Evolutionary conservation across 2,113 vertebrate genomes (phyloP).

Genomic region (Psephotus haematonotus): DNA sequence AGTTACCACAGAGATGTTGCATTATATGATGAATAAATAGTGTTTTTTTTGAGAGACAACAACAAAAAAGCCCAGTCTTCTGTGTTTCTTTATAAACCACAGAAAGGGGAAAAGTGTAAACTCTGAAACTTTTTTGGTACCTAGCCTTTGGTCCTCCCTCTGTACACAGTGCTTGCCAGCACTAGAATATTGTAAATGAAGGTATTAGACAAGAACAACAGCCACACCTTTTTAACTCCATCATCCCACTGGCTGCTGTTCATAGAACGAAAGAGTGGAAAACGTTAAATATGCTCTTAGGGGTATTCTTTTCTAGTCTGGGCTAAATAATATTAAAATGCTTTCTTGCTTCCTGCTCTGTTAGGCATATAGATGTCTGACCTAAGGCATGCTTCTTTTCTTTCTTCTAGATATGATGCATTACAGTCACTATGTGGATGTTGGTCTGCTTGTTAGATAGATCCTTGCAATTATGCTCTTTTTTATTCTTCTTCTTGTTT

Average conservation of each 20-base stretch:
- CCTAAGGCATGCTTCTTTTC: neutral
- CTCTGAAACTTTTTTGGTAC: neutral
- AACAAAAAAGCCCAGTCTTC: neutral
- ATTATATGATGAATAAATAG: neutral
- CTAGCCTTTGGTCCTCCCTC: neutral
- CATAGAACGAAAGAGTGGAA: neutral
- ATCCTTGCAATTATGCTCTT: neutral
- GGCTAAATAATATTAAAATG: neutral
- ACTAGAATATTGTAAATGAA: neutral
- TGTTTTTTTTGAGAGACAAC: neutral
- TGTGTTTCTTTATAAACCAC: neutral
- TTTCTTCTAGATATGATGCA: neutral
- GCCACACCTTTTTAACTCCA: neutral
- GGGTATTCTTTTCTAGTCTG: neutral
- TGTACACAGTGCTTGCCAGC: neutral
- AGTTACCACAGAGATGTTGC: neutral
- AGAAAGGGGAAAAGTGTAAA: neutral
- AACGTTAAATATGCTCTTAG: neutral
- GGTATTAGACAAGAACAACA: neutral
- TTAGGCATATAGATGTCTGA: neutral
- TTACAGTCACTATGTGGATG: neutral
- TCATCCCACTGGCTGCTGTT: neutral
- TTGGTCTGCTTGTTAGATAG: slow-evolving; percentile 22
- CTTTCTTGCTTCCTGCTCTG: neutral
- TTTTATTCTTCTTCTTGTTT: neutral